These are phyloP conservation scores for Etia nguti DNA, from an alignment of 2,113 vertebrate species.

Conservation along the genomic window DNA sequence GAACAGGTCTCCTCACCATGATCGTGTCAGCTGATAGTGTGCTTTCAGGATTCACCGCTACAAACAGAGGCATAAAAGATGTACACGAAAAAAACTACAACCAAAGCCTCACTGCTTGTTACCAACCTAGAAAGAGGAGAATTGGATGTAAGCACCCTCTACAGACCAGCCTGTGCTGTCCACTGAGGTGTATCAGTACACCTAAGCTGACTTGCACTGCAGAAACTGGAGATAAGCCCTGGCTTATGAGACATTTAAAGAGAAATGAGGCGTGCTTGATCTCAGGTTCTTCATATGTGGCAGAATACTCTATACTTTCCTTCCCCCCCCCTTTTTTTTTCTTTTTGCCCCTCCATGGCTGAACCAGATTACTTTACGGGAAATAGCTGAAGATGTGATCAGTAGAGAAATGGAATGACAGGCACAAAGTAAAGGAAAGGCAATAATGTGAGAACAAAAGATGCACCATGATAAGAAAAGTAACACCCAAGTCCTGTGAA, in stretches of 20 bases:
- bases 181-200: conserved; percentile 7
- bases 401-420: background rate
- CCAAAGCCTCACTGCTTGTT: background rate
- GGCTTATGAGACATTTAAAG: conserved; percentile 27
- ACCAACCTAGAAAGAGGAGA: conserved; percentile 10
- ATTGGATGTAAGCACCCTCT: conserved; percentile 18
- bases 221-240: conserved; percentile 24
- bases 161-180: background rate
- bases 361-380: background rate
- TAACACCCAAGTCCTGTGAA: background rate
- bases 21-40: background rate
- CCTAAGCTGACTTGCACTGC: conserved; percentile 5
- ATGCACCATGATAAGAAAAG: background rate
- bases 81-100: background rate
- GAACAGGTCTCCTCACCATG: background rate
- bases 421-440: background rate
- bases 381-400: background rate
- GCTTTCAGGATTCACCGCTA: background rate
- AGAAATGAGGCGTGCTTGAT: background rate
- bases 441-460: background rate
- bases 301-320: background rate
- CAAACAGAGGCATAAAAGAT: background rate
- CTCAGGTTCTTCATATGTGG: background rate
- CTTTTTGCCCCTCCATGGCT: background rate
- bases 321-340: background rate